Evolutionary conservation across 2,888 invertebrate genomes (phyloP).

Genomic region (Entomobrya proxima): DNA sequence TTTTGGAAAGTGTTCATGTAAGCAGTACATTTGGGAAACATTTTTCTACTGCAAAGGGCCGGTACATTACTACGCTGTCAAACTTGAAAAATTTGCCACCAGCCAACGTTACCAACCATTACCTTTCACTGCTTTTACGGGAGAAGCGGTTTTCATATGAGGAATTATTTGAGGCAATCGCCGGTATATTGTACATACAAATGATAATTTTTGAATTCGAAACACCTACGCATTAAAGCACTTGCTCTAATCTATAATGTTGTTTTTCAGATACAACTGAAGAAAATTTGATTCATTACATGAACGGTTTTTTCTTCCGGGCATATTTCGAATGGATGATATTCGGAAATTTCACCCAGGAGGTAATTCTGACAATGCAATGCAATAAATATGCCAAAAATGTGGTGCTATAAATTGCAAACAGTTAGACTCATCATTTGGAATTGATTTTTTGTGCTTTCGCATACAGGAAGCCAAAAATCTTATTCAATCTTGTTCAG

Average conservation of each 20-base stretch:
- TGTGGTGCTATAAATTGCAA: not conserved
- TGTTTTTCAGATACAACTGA: constrained; percentile 84
- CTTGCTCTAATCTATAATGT: not conserved
- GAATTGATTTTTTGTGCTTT: not conserved
- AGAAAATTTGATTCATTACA: constrained; percentile 86
- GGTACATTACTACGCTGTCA: constrained; percentile 15
- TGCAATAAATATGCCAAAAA: not conserved
- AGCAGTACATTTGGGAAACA: constrained; percentile 88
- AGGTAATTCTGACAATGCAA: constrained; percentile 76
- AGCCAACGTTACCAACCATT: constrained; percentile 24
- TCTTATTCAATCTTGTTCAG: not conserved
- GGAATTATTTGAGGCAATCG: constrained; percentile 84
- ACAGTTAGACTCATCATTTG: not conserved
- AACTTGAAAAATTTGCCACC: constrained; percentile 43
- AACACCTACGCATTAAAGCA: not conserved
- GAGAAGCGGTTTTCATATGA: constrained; percentile 57
- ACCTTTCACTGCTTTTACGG: constrained; percentile 28
- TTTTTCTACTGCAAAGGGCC: constrained; percentile 84
- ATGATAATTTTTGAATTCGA: not conserved
- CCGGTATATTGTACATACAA: no score
- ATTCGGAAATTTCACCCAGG: constrained; percentile 89
- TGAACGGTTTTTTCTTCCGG: constrained; percentile 86
- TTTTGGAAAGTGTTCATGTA: constrained; percentile 86
- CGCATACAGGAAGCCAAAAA: constrained; percentile 37
- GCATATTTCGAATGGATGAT: constrained; percentile 92